A percentile compares a stretch with the other conserved stretches of the same genome.
phyloP scores from a whole-genome alignment of 2,113 vertebrate genomes.

The Xiphophorus couchianus region DNA sequence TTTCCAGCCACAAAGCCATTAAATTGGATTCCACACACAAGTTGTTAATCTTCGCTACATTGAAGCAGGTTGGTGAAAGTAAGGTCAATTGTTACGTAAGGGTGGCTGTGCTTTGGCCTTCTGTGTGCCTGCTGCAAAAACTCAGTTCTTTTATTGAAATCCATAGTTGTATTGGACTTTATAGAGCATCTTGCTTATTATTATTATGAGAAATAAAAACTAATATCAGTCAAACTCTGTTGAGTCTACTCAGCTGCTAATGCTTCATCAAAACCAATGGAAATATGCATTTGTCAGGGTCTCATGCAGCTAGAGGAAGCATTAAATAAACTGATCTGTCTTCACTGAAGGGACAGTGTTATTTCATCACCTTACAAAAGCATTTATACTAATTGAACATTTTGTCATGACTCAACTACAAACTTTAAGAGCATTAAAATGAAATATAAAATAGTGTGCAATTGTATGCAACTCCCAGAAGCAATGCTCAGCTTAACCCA shows the following conservation, averaged over 20 bases:
- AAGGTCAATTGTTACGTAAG: slow-evolving; percentile 9
- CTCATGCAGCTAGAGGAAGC: no score
- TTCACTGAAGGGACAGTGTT: no score
- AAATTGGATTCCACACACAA: slow-evolving; percentile 47
- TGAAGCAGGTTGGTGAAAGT: slow-evolving; percentile 34
- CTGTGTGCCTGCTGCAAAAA: not conserved
- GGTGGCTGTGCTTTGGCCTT: slow-evolving; percentile 19
- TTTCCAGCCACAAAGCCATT: slow-evolving; percentile 34
- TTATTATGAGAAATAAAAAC: slow-evolving; percentile 25
- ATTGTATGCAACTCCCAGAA: no score
- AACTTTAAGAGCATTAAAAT: no score
- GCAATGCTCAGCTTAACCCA: no score
- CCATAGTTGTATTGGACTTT: slow-evolving; percentile 15
- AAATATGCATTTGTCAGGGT: no score
- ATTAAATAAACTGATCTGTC: no score
- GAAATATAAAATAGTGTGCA: no score
- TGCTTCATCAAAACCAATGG: no score
- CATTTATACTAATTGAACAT: no score
- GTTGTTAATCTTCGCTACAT: slow-evolving; percentile 33
- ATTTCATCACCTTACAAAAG: no score
- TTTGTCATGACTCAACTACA: no score
- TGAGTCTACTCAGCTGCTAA: not conserved
- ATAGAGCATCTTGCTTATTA: slow-evolving; percentile 5
- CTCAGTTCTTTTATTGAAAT: slow-evolving; percentile 25
- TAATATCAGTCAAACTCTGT: not conserved